Percentiles rank a stretch among this genome's conserved stretches.
phyloP scores from a whole-genome alignment of 2,888 invertebrate genomes.

The Hypselothyrea guttata region DNA sequence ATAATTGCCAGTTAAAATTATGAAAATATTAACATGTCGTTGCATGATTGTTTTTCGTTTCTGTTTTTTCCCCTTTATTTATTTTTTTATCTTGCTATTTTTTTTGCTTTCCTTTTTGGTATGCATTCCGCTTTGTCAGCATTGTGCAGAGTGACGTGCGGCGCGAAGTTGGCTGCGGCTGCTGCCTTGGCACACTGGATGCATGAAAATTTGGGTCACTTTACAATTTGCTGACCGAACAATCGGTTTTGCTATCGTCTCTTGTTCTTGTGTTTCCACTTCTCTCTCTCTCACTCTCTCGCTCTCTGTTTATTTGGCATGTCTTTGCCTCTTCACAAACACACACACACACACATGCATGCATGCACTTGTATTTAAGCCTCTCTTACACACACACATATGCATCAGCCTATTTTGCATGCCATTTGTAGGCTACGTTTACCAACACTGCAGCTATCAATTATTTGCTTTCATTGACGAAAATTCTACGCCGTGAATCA shows the following conservation, averaged over 20 bases:
- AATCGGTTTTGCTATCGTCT: constrained; percentile 37
- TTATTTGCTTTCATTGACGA: constrained; percentile 67
- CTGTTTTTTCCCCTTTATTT: constrained; percentile 29
- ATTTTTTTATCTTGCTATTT: constrained; percentile 26
- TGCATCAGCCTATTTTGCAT: constrained; percentile 52
- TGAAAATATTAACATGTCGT: constrained; percentile 3
- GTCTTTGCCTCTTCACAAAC: constrained; percentile 17
- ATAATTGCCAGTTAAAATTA: neutral
- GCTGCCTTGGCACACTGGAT: constrained; percentile 72
- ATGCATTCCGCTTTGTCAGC: constrained; percentile 75
- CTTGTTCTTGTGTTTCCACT: constrained; percentile 51
- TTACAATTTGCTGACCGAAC: constrained; percentile 72
- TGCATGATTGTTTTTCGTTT: constrained; percentile 42
- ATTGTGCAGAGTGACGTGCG: constrained; percentile 58
- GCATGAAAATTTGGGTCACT: constrained; percentile 73
- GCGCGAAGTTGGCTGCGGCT: constrained; percentile 27
- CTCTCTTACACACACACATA: constrained; percentile 1
- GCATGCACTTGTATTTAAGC: constrained; percentile 53
- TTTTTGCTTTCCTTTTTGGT: constrained; percentile 47
- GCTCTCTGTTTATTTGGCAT: constrained; percentile 48
- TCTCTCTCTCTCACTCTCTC: constrained; percentile 33
- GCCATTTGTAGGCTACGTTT: neutral
- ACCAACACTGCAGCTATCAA: constrained; percentile 33
- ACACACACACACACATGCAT: constrained; percentile 31
- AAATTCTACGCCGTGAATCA: constrained; percentile 66